Evolutionary conservation across 2,113 vertebrate genomes (phyloP).

Genomic region (Microcebus griseorufus): DNA sequence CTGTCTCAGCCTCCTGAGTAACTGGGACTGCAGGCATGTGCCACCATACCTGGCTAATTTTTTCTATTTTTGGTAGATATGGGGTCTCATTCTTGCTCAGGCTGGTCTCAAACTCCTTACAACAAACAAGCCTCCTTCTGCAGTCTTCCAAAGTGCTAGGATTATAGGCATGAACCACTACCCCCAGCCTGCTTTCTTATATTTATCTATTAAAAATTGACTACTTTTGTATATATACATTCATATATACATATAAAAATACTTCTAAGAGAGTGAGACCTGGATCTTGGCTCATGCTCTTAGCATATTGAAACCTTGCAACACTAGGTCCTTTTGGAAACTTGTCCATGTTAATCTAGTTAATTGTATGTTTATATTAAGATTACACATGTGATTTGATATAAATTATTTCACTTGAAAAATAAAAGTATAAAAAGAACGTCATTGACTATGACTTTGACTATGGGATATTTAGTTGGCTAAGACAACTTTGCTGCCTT

Average conservation of each 20-base stretch:
- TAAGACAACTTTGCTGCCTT: not conserved
- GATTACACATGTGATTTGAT: not conserved
- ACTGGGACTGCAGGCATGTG: too few species aligned
- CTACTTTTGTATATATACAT: not conserved
- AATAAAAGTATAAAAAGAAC: not conserved
- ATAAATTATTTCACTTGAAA: conserved; percentile 28
- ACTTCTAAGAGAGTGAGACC: not conserved
- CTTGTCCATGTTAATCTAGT: not conserved
- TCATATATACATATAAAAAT: not conserved
- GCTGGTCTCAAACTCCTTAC: too few species aligned
- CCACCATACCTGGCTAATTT: too few species aligned
- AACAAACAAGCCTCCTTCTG: too few species aligned
- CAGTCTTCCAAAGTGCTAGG: too few species aligned
- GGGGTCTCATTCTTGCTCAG: too few species aligned
- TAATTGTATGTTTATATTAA: not conserved
- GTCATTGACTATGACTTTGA: not conserved
- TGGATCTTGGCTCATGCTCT: not conserved
- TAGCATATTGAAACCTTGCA: not conserved
- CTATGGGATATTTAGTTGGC: not conserved
- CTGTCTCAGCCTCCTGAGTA: too few species aligned
- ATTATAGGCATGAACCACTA: too few species aligned
- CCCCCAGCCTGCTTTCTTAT: not conserved
- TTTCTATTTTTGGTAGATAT: too few species aligned
- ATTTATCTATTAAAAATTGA: not conserved
- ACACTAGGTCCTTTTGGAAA: not conserved